Evolutionary conservation across 2,797 vertebrate genomes (phyloP), one percentile per base, ranked within the genome.

Genomic region (Hylomyscus alleni): DNA sequence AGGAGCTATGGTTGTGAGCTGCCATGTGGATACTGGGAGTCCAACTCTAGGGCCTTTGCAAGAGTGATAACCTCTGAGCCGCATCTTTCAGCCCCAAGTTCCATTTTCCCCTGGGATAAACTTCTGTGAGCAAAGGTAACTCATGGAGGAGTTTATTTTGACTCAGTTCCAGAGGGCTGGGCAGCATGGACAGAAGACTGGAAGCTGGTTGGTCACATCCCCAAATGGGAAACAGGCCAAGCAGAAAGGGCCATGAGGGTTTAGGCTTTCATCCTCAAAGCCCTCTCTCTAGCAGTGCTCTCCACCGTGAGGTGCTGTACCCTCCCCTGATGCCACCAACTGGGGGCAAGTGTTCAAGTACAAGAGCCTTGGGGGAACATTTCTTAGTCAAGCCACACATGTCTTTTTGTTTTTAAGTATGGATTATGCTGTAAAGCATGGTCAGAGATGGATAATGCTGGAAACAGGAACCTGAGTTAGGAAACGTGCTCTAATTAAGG

Each of bases 321-420:
- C 73, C 40, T 75, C 12, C 73, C 5, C 37, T 26, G 13, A 26
- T 75, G 40, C 73, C 40, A 44, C 73, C 73, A 14, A 75, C 73
- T 47, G 24, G 40, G 37, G 22, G 40, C 14, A 24, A 75, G 40
- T 26, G 73, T 14, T 44, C 22, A 75, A 4, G 26, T 75, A 44
- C 6, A 2, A 44, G 73, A 26, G 73, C 24, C 40, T 75, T 44
- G 44, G 73, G 69, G 40, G 40, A 75, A 26, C 73, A 26, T 75
- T 44, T 75, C 73, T 47, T 47, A 47, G 24, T 47, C 24, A 76
- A 47, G 44, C 40, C 73, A 76, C 26, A 76, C 12, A 24, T 78
- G 65, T 13, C 29, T 69, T n/a, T 47, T 90, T 76, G 58, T 89
- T 92, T 90, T 75, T 78, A 90, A 80, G 26, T 72, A 52, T 65